These are phyloP conservation scores for Tridacna gigas DNA, from an alignment of 2,888 invertebrate species.

Conservation along the genomic window DNA sequence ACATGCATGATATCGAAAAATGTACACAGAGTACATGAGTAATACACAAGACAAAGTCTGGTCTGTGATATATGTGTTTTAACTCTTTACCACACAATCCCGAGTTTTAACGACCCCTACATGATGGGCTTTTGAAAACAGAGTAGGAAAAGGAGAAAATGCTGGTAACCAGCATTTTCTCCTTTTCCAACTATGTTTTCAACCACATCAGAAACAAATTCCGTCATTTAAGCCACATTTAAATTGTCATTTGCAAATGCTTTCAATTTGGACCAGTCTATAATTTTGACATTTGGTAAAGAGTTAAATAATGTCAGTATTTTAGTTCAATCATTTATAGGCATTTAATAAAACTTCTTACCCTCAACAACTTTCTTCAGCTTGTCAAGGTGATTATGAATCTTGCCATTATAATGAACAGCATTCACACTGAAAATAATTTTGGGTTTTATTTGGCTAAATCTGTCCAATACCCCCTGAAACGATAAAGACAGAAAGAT, in stretches of 20 bases:
- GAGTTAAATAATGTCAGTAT: background rate
- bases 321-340: background rate
- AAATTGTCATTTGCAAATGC: background rate
- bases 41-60: too few relatives aligned
- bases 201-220: background rate
- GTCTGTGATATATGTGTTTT: too few relatives aligned
- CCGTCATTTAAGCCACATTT: background rate
- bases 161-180: background rate
- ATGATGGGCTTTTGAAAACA: background rate
- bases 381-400: constrained; percentile 86
- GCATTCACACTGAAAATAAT: constrained; percentile 87
- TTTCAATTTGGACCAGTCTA: background rate
- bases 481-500: background rate
- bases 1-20: too few relatives aligned
- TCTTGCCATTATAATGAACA: constrained; percentile 87
- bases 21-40: too few relatives aligned
- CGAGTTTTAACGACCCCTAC: too few relatives aligned
- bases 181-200: background rate
- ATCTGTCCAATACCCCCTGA: constrained; percentile 86
- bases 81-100: too few relatives aligned
- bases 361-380: constrained; percentile 85
- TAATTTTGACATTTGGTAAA: background rate
- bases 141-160: background rate
- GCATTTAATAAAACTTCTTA: constrained; percentile 43
- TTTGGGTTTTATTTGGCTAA: constrained; percentile 86